These are phyloP conservation scores for Antigone vipio DNA, from an alignment of 2,113 vertebrate species.

Conservation along the genomic window DNA sequence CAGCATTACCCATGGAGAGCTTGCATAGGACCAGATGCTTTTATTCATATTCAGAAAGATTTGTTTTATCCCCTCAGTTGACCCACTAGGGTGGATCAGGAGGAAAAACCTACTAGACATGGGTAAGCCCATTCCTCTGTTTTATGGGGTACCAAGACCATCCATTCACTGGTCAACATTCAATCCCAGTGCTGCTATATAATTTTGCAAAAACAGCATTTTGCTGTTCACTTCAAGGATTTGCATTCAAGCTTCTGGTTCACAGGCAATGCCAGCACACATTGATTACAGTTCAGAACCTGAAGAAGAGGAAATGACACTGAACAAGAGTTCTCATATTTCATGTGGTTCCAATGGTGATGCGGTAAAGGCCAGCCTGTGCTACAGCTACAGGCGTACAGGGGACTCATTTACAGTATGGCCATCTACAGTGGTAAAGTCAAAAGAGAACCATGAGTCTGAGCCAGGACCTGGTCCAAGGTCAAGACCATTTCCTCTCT, in stretches of 20 bases:
- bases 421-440: background rate
- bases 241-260: background rate
- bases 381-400: background rate
- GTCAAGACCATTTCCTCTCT: conserved; percentile 24
- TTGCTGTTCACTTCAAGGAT: background rate
- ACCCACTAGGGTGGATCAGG: background rate
- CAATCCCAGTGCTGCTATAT: background rate
- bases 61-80: background rate
- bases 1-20: background rate
- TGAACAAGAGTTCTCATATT: background rate
- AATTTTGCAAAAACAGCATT: background rate
- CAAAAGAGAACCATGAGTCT: background rate
- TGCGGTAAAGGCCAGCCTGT: background rate
- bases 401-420: background rate
- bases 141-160: background rate
- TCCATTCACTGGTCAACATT: background rate
- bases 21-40: background rate
- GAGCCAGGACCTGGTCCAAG: background rate
- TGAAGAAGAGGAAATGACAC: background rate
- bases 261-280: background rate
- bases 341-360: background rate
- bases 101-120: background rate
- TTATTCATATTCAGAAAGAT: background rate
- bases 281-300: background rate
- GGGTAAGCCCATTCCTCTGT: background rate